phyloP scores from a whole-genome alignment of 2,888 invertebrate species.

The Trypoxylon attenuatum region DNA sequence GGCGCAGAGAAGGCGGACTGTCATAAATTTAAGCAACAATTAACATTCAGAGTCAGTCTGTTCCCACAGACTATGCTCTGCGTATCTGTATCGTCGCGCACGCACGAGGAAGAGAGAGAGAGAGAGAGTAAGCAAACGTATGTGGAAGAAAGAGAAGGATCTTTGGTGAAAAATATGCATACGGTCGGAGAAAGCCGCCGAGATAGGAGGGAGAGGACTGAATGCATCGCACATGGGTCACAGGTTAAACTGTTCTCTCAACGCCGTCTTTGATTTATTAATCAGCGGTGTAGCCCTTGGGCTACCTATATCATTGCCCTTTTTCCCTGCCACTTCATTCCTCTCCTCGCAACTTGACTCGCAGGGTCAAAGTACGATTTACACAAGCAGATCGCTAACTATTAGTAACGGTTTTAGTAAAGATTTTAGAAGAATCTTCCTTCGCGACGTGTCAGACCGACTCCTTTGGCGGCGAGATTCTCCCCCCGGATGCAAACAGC shows the following conservation, averaged over 20 bases:
- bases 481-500: slow-evolving; percentile 10
- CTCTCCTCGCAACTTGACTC: too few species aligned
- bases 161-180: slow-evolving; percentile 54
- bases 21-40: slow-evolving; percentile 73
- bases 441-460: too few species aligned
- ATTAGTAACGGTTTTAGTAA: too few species aligned
- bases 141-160: too few species aligned
- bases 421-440: too few species aligned
- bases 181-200: slow-evolving; percentile 23
- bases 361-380: too few species aligned
- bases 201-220: slow-evolving; percentile 39
- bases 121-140: too few species aligned
- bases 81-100: slow-evolving; percentile 61
- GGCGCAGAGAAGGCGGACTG: slow-evolving; percentile 29
- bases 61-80: slow-evolving; percentile 62
- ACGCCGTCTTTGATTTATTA: slow-evolving; percentile 69
- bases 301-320: slow-evolving; percentile 54
- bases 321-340: slow-evolving; percentile 48
- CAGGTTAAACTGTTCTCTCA: slow-evolving; percentile 70
- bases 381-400: slow-evolving; percentile 30
- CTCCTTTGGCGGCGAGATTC: too few species aligned
- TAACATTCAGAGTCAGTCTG: slow-evolving; percentile 67
- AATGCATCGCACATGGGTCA: slow-evolving; percentile 58
- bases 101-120: slow-evolving; percentile 25
- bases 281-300: slow-evolving; percentile 59